phyloP scores from a whole-genome alignment of 2,113 vertebrate genomes.

The Amblyopsis rosae region DNA sequence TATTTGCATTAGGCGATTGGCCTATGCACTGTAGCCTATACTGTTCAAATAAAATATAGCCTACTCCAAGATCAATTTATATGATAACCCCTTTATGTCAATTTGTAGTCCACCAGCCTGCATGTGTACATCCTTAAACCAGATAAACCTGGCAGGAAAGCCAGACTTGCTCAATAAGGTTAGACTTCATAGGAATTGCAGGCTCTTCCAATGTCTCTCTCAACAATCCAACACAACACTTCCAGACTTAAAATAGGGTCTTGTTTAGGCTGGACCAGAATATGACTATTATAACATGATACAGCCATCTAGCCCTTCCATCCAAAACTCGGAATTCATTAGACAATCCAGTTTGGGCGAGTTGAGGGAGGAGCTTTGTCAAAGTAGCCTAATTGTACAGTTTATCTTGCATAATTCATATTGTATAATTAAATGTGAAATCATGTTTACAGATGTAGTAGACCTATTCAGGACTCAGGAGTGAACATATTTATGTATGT shows the following conservation, averaged over 20 bases:
- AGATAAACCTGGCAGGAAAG: conserved; percentile 1
- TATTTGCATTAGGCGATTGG: too few species aligned
- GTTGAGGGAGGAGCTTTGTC: background rate
- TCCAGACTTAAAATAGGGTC: background rate
- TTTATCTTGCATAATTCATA: background rate
- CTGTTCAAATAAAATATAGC: too few species aligned
- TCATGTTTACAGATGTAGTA: background rate
- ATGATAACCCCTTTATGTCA: background rate
- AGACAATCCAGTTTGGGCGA: conserved; percentile 28
- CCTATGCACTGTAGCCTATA: too few species aligned
- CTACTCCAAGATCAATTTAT: background rate
- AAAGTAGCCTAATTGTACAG: background rate
- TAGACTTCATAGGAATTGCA: background rate
- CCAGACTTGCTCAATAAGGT: background rate
- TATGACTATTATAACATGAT: background rate
- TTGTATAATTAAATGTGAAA: background rate
- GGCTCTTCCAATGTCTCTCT: conserved; percentile 11
- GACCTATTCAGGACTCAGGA: background rate
- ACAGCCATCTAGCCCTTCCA: too few species aligned
- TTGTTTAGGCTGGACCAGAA: conserved; percentile 20
- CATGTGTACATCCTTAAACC: background rate
- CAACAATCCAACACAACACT: conserved; percentile 22
- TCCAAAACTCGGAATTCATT: conserved; percentile 30
- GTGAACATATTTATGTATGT: background rate
- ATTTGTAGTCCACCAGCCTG: background rate